These are phyloP conservation scores for Siniperca scherzeri DNA, from an alignment of 2,797 vertebrate genomes.

Conservation along the genomic window DNA sequence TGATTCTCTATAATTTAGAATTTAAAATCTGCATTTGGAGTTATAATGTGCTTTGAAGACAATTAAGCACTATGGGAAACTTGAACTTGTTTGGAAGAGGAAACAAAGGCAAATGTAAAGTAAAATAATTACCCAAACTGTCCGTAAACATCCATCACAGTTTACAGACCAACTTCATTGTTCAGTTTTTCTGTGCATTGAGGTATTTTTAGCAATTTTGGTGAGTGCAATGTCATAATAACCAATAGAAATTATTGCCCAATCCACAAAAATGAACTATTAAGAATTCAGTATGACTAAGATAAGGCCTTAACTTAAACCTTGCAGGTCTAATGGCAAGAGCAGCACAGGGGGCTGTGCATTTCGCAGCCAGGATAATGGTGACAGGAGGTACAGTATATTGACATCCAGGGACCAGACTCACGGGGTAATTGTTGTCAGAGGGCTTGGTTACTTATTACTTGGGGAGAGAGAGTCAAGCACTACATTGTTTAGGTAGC, in stretches of 20 bases:
- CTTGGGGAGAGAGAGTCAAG: conserved; percentile 87
- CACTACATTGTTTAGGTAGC: conserved; percentile 90
- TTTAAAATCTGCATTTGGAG: not conserved
- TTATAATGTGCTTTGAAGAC: not conserved
- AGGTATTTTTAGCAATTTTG: not conserved
- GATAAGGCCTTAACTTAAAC: not conserved
- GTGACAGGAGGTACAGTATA: conserved; percentile 72
- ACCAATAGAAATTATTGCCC: not conserved
- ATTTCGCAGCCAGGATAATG: conserved; percentile 16
- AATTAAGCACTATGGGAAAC: not conserved
- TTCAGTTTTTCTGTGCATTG: not conserved
- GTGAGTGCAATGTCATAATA: not conserved
- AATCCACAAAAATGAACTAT: not conserved
- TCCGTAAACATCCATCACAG: not conserved
- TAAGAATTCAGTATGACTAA: not conserved
- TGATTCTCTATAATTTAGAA: not conserved
- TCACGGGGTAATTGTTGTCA: conserved; percentile 82
- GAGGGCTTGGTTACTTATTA: conserved; percentile 80
- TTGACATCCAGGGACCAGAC: conserved; percentile 79
- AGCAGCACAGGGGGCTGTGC: conserved; percentile 18
- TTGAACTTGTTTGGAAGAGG: not conserved
- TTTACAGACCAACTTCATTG: not conserved
- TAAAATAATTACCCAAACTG: not conserved
- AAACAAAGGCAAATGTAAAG: not conserved
- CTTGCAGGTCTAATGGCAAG: conserved; percentile 40